These are phyloP conservation scores for Tachysurus vachellii DNA, from an alignment of 2,113 vertebrate genomes.

Conservation along the genomic window DNA sequence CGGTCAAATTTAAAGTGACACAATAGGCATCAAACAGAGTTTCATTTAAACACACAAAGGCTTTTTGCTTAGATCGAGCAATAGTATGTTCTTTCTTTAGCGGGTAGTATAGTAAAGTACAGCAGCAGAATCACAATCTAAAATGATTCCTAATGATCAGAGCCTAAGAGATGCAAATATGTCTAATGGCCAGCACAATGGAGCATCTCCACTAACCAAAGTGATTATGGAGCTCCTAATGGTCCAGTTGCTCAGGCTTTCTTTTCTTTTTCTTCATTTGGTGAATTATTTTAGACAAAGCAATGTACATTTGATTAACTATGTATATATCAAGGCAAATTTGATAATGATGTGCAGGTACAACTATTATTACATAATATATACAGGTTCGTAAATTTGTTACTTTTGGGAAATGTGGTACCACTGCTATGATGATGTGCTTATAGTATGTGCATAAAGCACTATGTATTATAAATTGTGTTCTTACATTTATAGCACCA, in stretches of 20 bases:
- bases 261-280: conserved; percentile 36
- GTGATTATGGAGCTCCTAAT: conserved; percentile 60
- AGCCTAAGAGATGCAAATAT: conserved; percentile 63
- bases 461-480: background rate
- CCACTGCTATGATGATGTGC: background rate
- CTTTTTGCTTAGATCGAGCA: background rate
- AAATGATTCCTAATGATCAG: conserved; percentile 69
- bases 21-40: background rate
- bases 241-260: conserved; percentile 66
- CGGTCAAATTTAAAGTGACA: conserved; percentile 16
- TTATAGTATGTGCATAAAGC: background rate
- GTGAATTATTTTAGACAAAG: conserved; percentile 18
- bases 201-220: conserved; percentile 65
- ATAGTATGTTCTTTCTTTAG: conserved; percentile 37
- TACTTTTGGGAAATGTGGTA: conserved; percentile 6
- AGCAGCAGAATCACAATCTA: conserved; percentile 62
- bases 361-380: background rate
- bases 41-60: background rate
- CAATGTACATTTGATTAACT: background rate
- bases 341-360: background rate
- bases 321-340: background rate
- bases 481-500: background rate
- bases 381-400: background rate
- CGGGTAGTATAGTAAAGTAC: conserved; percentile 56
- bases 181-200: conserved; percentile 70